Percentiles rank a stretch among this genome's conserved stretches.
phyloP scores from a whole-genome alignment of 2,113 vertebrate species.

The Miniopterus natalensis region DNA sequence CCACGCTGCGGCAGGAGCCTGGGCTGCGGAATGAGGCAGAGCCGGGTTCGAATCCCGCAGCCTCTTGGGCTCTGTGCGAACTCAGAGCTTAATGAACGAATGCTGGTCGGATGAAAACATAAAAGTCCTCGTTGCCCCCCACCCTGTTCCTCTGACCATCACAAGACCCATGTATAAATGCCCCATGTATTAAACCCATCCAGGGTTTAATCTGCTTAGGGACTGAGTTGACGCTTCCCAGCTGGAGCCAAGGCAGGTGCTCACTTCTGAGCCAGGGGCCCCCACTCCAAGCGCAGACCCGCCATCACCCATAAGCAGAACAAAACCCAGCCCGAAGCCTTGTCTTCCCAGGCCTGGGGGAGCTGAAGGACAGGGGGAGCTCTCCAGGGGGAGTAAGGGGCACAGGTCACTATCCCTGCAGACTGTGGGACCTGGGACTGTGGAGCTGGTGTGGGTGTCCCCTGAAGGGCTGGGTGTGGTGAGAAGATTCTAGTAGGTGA shows the following conservation, averaged over 20 bases:
- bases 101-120: neutral
- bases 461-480: neutral
- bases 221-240: neutral
- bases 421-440: neutral
- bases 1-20: fast-evolving
- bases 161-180: fast-evolving
- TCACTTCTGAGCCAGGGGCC: neutral
- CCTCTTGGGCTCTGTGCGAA: neutral
- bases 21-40: neutral
- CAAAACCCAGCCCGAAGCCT: neutral
- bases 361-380: neutral
- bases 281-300: neutral
- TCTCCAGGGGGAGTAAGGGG: neutral
- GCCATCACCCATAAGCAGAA: fast-evolving
- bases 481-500: neutral
- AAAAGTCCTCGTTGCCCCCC: fast-evolving
- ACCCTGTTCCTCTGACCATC: neutral
- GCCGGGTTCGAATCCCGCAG: neutral
- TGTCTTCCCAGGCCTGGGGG: neutral
- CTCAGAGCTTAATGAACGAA: fast-evolving
- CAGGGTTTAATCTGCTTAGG: too few species aligned
- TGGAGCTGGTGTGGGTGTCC: fast-evolving
- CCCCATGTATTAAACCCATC: too few species aligned
- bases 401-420: neutral
- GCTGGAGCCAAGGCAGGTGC: fast-evolving